Evolutionary conservation across 2,113 vertebrate species (phyloP), one percentile per base, ranked within the genome.

Genomic region (Mirza zaza): DNA sequence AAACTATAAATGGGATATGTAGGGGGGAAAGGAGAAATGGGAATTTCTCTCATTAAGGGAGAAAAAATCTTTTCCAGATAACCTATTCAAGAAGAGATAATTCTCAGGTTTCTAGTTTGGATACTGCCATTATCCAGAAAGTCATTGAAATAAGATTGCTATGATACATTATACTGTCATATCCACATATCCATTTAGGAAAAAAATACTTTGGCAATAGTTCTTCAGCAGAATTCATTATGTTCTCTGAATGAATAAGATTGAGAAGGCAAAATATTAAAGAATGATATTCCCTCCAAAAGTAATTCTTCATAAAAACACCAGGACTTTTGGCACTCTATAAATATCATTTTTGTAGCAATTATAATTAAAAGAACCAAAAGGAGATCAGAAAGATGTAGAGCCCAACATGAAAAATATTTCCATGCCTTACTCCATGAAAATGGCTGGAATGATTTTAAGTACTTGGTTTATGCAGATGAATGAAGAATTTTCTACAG

Each of bases 381-480:
- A 89, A 70, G 48, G 21, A 77, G 36, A n/a, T 79, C 77, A 94
- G 61, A 63, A 92, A 79, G 27, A 57, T 34, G 6, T 21, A 86
- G 50, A 87, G 9, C 36, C 29, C 77, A 63, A 5, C 67, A 52
- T 63, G 68, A 94, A 90, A 93, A 86, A 48, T 73, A 13, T 1
- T 57, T 48, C 59, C 17, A 32, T 75, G 42, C 45, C 63, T 91
- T 61, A 45, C 27, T 79, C 48, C 70, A 21, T 83, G 48, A 90
- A 88, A 93, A 73, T 57, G 42, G 67, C 73, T 84, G 65, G 57
- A 77, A 68, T 88, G 68, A 75, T 65, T 94, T 52, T 79, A 83
- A 89, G 61, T 83, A 76, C 67, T 79, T 70, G 48, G 80, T 70
- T 95, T 93, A 94, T 91, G 61, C 71, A 95, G 97, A 97, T 95